Evolutionary conservation across 2,113 vertebrate genomes (phyloP), one percentile per base, ranked within the genome.

Genomic region (Notiomystis cincta): DNA sequence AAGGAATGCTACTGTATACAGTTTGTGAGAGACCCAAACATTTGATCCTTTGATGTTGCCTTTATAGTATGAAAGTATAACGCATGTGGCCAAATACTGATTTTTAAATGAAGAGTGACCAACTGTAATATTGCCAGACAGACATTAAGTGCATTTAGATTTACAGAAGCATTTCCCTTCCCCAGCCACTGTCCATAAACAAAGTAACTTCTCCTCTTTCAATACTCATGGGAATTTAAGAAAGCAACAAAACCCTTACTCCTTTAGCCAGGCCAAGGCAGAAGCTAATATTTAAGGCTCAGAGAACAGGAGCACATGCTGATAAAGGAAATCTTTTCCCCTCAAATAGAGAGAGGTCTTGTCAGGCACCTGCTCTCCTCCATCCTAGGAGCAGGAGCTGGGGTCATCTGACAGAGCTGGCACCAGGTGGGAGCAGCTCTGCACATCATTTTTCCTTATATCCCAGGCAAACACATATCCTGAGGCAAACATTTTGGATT

Each of bases 221-320:
- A 22, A 5, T 4, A 20, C 19, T 53, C 23, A 17, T 22, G 27
- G 48, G 33, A 62, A 57, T 35, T 62, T 37, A 23, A 54, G 38
- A 57, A 65, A 77, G 38, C 33, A 69, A 30, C 19, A 31, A 69
- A 69, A n/a, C 23, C 15, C 45, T 77, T 94, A 86, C 69, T 95
- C 95, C 83, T 94, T 82, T 70, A 84, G 92, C 88, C 95, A 97
- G 92, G 84, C 82, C 87, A 91, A 96, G 67, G 91, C 92, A 88
- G 60, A 95, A 93, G 89, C 64, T 93, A 84, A 85, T 73, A 88
- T 87, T 87, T 89, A 89, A 95, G 89, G 82, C 30, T 85, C 30
- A 31, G 71, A 83, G 20, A 58, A 60, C 28, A 90, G 85, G 87
- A 80, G 70, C 70, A 95, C 17, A 51, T n/a, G 30, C n/a, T 57